Conservation (phyloP, 2,113 vertebrate genomes). For the Symphodus melops region DNA sequence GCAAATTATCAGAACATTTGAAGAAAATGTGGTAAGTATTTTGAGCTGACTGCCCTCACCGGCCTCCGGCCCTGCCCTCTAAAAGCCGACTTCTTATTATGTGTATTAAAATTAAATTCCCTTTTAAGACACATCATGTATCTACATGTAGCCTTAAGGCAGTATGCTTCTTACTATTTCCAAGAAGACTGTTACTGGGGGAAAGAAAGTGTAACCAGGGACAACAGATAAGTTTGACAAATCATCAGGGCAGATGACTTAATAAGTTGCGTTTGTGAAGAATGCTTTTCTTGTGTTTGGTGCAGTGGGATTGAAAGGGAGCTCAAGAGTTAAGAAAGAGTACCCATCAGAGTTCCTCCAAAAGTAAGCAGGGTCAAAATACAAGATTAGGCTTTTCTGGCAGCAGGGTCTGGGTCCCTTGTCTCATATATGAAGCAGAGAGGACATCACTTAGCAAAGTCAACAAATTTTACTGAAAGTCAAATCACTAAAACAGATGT, state of each 20-base stretch:
- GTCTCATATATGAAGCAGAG: constrained; percentile 13
- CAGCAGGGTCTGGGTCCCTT: constrained; percentile 5
- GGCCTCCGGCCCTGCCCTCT: neutral
- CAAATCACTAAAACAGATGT: constrained; percentile 1
- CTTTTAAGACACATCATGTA: constrained; percentile 6
- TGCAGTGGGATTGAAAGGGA: too few relatives aligned
- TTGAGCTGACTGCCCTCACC: neutral
- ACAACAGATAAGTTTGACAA: too few relatives aligned
- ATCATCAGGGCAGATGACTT: too few relatives aligned
- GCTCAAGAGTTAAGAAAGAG: constrained; percentile 25
- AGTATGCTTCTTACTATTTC: neutral
- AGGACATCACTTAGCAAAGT: constrained; percentile 24
- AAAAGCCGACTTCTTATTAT: neutral
- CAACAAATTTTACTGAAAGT: neutral
- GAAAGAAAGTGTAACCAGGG: neutral
- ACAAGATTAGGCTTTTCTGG: constrained; percentile 34
- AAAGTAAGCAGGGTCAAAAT: constrained; percentile 15
- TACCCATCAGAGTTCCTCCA: constrained; percentile 16
- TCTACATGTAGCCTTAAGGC: neutral
- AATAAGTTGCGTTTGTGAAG: too few relatives aligned
- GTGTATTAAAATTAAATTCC: neutral
- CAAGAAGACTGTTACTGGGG: neutral
- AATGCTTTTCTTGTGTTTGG: too few relatives aligned
- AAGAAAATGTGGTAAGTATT: neutral
- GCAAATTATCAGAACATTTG: neutral